phyloP scores from a whole-genome alignment of 2,113 vertebrate species.

The Cinclus mexicanus region DNA sequence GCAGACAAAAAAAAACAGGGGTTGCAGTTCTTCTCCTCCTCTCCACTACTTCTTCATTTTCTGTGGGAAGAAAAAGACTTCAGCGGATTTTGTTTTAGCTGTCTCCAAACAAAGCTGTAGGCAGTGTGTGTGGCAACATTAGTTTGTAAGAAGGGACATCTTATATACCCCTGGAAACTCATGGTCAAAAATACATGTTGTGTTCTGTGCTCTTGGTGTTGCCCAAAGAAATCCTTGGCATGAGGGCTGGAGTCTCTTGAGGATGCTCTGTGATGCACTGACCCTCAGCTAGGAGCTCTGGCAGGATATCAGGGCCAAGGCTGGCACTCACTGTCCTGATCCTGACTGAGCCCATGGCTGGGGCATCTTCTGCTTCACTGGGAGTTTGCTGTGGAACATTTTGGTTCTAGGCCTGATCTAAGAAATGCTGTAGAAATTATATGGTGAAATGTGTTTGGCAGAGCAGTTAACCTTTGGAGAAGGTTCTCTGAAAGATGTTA shows the following conservation, averaged over 20 bases:
- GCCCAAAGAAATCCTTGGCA: not conserved
- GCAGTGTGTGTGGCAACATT: not conserved
- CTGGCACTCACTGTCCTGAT: not conserved
- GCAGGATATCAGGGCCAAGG: rapidly evolving
- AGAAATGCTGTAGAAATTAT: not conserved
- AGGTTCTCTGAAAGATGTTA: not conserved
- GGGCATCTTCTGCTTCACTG: not conserved
- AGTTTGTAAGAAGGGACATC: not conserved
- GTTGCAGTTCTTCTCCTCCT: not conserved
- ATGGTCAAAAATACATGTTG: not conserved
- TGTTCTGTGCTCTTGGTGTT: not conserved
- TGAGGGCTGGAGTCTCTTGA: not conserved
- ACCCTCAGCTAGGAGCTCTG: not conserved
- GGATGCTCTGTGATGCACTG: not conserved
- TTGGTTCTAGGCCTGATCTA: not conserved
- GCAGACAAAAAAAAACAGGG: not conserved
- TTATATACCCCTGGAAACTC: not conserved
- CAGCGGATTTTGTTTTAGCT: not conserved
- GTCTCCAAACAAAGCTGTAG: not conserved
- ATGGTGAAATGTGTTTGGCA: not conserved
- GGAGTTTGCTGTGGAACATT: not conserved
- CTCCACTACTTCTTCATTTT: not conserved
- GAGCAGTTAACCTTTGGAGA: not conserved
- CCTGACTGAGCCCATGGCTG: rapidly evolving
- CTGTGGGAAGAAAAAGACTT: not conserved